Evolutionary conservation across 2,113 vertebrate genomes (phyloP).

Genomic region (Myiozetetes cayanensis): DNA sequence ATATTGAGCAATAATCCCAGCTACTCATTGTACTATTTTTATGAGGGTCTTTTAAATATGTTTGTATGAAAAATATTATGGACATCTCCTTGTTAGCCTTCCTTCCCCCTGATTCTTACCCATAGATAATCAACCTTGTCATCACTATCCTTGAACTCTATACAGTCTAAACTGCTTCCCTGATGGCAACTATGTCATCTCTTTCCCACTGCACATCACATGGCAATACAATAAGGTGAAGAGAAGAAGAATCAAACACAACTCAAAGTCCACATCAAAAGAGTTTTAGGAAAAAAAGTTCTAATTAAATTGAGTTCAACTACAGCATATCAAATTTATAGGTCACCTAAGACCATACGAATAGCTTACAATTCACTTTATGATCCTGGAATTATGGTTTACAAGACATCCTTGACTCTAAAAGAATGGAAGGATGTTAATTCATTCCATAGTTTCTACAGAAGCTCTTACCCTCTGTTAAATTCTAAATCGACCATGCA

Average conservation of each 20-base stretch:
- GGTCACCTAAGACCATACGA: background rate
- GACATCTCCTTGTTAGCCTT: background rate
- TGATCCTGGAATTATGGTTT: background rate
- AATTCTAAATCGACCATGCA: background rate
- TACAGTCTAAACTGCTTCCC: background rate
- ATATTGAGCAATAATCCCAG: background rate
- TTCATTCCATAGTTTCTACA: background rate
- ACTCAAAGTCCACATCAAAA: background rate
- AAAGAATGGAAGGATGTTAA: background rate
- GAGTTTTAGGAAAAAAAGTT: background rate
- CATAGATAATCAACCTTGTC: background rate
- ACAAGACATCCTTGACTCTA: background rate
- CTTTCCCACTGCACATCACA: background rate
- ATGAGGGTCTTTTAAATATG: background rate
- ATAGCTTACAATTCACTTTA: background rate
- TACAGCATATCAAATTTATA: background rate
- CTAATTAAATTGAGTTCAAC: background rate
- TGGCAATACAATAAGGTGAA: accelerated
- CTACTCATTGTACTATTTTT: background rate
- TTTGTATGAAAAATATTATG: background rate
- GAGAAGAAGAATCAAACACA: background rate
- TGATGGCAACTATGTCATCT: background rate
- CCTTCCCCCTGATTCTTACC: background rate
- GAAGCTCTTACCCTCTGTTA: background rate
- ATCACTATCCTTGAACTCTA: background rate